Base-by-base conservation (phyloP, 2,888 invertebrate species). In the Drosophila kanekoi region DNA sequence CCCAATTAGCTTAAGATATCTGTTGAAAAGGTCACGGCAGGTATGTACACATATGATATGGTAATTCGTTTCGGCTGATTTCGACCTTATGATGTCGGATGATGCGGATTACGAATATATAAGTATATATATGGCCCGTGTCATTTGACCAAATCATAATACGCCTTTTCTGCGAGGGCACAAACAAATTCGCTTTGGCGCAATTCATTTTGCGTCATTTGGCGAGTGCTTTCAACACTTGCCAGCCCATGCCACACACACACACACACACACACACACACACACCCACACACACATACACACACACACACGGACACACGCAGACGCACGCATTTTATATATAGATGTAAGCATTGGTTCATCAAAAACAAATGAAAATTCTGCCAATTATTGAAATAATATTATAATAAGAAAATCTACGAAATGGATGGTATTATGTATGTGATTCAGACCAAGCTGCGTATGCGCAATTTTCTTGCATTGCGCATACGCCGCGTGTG, bases 171-270 rank as follows among this genome's bases (percentile, higher is more conserved):
- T 28, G 8, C 28, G 28, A 2, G 28, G 8, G 2, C 2, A 28
- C 1, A 38, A 74, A 69, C 67, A 77, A 81, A 68, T 77, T 69
- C 47, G 56, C 49, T 84, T 71, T 81, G 76, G 85, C 85, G 60
- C 62, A 67, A 68, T 73, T 44, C 76, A 78, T 73, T 82, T 81
- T 82, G 81, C 85, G 81, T 82, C 87, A 87, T 79, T 78, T 73
- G 64, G 61, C 58, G 78, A 77, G 57, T 64, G 69, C 69, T 76
- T 73, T 78, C 78, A 72, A 64, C 79, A 82, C 72, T 69, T 76
- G 63, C 58, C 49, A 57, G n/a, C n/a, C n/a, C n/a, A n/a, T n/a
- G n/a, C n/a, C 41, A 51, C 43, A 62, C 37, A 37, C 40, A 33
- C 35, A 18, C 49, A 44, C 37, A 44, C 38, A n/a, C 18, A 28